Conservation (phyloP, 2,888 invertebrate genomes). For the Gibbula magus region DNA sequence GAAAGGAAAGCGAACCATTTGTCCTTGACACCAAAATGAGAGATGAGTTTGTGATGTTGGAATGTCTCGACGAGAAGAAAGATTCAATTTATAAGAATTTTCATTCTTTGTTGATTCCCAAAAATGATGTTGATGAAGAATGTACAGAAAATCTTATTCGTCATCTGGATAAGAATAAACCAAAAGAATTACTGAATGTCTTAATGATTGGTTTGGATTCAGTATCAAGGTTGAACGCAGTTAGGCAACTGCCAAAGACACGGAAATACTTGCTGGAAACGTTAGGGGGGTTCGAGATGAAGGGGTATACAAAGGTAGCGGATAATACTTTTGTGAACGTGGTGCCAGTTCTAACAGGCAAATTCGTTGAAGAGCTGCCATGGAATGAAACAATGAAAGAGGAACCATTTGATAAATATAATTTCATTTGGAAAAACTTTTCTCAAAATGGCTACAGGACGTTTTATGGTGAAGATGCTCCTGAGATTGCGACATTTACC, state of each 20-base stretch:
- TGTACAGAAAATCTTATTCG: background rate
- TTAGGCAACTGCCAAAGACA: slow-evolving; percentile 86
- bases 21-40: slow-evolving; percentile 29
- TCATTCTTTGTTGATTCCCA: slow-evolving; percentile 44
- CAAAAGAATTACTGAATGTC: slow-evolving; percentile 77
- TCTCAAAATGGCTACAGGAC: slow-evolving; percentile 85
- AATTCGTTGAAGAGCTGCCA: slow-evolving; percentile 32
- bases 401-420: slow-evolving; percentile 74
- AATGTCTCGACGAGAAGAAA: slow-evolving; percentile 37
- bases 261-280: slow-evolving; percentile 79
- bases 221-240: slow-evolving; percentile 88
- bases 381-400: slow-evolving; percentile 24
- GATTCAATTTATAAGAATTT: slow-evolving; percentile 48
- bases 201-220: slow-evolving; percentile 89
- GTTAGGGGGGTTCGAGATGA: slow-evolving; percentile 84
- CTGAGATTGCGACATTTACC: slow-evolving; percentile 86
- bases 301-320: slow-evolving; percentile 93
- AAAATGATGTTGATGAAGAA: background rate
- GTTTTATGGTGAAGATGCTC: slow-evolving; percentile 87
- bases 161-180: background rate
- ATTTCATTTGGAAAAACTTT: slow-evolving; percentile 88
- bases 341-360: slow-evolving; percentile 81
- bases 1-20: background rate
- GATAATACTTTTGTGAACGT: slow-evolving; percentile 95
- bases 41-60: slow-evolving; percentile 50